Conservation (phyloP, 1,140 invertebrate species). For the Psilanteris sp. region DNA sequence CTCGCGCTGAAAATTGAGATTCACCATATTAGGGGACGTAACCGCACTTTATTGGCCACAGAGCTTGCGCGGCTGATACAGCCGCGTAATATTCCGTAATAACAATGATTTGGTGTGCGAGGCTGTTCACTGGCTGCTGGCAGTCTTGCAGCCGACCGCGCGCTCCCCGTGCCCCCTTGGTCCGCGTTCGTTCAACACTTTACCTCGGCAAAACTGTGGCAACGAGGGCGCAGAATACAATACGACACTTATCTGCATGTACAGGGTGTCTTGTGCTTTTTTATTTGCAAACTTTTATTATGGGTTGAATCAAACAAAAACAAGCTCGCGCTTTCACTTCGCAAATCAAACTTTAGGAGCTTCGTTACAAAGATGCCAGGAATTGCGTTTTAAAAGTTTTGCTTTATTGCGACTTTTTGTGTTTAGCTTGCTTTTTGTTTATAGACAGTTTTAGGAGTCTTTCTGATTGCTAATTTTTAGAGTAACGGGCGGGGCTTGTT, state of each 20-base stretch:
- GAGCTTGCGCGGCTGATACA: constrained; percentile 77
- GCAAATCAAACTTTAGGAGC: constrained; percentile 41
- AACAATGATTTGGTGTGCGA: constrained; percentile 79
- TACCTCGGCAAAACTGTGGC: constrained; percentile 65
- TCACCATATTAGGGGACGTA: constrained; percentile 77
- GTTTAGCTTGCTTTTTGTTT: too few species aligned
- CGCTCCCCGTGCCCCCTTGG: constrained; percentile 5
- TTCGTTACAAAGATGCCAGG: constrained; percentile 11
- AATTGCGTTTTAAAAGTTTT: constrained; percentile 33
- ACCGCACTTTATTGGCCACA: constrained; percentile 78
- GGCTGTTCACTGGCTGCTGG: constrained; percentile 68
- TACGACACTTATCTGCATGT: constrained; percentile 58
- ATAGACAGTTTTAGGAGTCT: too few species aligned
- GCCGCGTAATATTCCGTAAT: constrained; percentile 79
- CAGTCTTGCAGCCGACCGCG: constrained; percentile 64
- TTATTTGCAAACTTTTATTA: constrained; percentile 47
- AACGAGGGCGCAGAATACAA: constrained; percentile 47
- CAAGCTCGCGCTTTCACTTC: constrained; percentile 8
- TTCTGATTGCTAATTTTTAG: too few species aligned
- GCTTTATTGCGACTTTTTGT: constrained; percentile 23
- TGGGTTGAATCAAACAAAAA: constrained; percentile 30
- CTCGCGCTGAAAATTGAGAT: constrained; percentile 76
- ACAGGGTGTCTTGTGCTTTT: constrained; percentile 54
- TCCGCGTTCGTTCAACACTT: constrained; percentile 63
- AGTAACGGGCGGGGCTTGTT: too few species aligned